phyloP scores from a whole-genome alignment of 2,888 invertebrate genomes.

The Mimachlamys varia region DNA sequence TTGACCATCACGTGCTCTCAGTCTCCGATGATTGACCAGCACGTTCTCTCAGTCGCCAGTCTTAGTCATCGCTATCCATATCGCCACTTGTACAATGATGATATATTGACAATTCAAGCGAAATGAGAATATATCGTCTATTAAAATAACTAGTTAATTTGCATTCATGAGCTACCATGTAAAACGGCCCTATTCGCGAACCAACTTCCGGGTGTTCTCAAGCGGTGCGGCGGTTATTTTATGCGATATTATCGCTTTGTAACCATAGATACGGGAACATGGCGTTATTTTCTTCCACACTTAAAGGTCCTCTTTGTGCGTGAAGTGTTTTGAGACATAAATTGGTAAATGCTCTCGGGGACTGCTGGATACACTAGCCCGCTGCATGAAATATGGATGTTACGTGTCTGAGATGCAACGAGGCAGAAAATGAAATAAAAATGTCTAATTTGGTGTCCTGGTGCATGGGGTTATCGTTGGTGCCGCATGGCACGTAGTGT shows the following conservation, averaged over 20 bases:
- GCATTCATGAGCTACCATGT: conserved; percentile 27
- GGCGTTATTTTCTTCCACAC: conserved; percentile 10
- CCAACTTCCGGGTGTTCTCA: conserved; percentile 31
- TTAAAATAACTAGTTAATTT: conserved; percentile 27
- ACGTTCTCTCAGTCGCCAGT: background rate
- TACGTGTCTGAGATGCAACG: background rate
- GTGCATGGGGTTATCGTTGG: background rate
- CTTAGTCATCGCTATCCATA: background rate
- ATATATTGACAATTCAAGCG: conserved; percentile 26
- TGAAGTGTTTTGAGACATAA: conserved; percentile 32
- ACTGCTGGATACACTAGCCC: background rate
- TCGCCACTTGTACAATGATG: background rate
- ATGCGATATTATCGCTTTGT: conserved; percentile 31
- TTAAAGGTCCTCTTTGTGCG: background rate
- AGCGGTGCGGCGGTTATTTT: conserved; percentile 27
- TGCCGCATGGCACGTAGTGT: background rate
- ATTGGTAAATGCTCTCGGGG: background rate
- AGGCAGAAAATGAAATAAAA: conserved; percentile 11
- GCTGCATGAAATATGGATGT: conserved; percentile 21
- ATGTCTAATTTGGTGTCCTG: background rate
- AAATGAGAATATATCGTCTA: conserved; percentile 27
- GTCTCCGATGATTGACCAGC: background rate
- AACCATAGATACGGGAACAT: conserved; percentile 10
- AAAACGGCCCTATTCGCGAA: conserved; percentile 19
- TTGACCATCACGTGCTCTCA: background rate